These are phyloP conservation scores for Tetraneura akinire DNA, from an alignment of 1,140 invertebrate species.

Conservation along the genomic window DNA sequence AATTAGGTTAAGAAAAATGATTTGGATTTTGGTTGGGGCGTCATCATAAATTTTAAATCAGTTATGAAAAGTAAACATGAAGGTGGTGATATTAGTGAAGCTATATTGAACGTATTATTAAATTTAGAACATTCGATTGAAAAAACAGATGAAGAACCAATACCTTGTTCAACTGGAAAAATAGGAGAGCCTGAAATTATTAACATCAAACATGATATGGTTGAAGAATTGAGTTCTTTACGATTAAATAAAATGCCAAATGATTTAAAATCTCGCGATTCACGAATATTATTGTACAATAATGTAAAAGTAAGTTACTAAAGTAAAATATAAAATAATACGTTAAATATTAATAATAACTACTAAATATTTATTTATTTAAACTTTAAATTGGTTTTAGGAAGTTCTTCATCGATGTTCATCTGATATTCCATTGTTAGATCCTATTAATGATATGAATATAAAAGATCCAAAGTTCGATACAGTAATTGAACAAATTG, in stretches of 20 bases:
- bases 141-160: slow-evolving; percentile 58
- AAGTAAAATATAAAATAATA: not conserved
- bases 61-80: slow-evolving; percentile 60
- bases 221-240: slow-evolving; percentile 86
- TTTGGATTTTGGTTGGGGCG: slow-evolving; percentile 93
- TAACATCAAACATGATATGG: slow-evolving; percentile 78
- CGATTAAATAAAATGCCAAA: slow-evolving; percentile 82
- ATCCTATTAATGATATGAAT: slow-evolving; percentile 95
- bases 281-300: slow-evolving; percentile 24
- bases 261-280: slow-evolving; percentile 68
- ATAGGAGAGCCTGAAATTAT: slow-evolving; percentile 88
- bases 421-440: slow-evolving; percentile 80
- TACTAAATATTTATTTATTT: not conserved
- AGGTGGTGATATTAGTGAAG: slow-evolving; percentile 61
- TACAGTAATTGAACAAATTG: slow-evolving; percentile 79
- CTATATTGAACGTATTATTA: slow-evolving; percentile 30
- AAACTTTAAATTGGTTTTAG: slow-evolving; percentile 57
- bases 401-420: slow-evolving; percentile 90
- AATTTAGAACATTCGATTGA: slow-evolving; percentile 35
- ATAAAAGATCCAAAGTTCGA: slow-evolving; percentile 83
- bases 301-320: slow-evolving; percentile 38
- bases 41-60: slow-evolving; percentile 90
- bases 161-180: slow-evolving; percentile 69
- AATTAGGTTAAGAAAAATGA: slow-evolving; percentile 79
- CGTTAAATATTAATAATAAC: not conserved